Conservation (phyloP, 1,140 invertebrate genomes). For the Araneus ventricosus region DNA sequence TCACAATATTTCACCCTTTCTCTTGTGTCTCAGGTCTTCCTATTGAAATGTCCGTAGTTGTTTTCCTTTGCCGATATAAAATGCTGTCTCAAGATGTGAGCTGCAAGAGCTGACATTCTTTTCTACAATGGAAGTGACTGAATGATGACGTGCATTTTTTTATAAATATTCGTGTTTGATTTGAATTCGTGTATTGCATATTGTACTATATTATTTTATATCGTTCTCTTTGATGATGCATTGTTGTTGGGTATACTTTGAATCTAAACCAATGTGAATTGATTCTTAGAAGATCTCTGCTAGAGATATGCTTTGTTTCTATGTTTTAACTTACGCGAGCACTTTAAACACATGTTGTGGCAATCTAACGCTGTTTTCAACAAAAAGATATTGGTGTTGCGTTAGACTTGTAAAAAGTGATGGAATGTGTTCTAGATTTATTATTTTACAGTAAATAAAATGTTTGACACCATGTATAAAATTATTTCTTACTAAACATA, state of each 20-base stretch:
- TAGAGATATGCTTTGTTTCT: conserved; percentile 45
- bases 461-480: conserved; percentile 62
- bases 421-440: conserved; percentile 72
- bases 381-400: conserved; percentile 57
- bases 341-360: conserved; percentile 58
- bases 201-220: conserved; percentile 52
- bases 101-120: conserved; percentile 29
- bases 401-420: conserved; percentile 61
- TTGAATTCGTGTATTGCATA: conserved; percentile 60
- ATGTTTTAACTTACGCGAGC: conserved; percentile 52
- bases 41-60: conserved; percentile 61
- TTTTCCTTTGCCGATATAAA: conserved; percentile 54
- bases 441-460: conserved; percentile 73
- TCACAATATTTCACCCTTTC: conserved; percentile 57
- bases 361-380: conserved; percentile 62
- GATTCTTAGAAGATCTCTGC: conserved; percentile 47
- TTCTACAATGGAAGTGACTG: not conserved
- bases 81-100: conserved; percentile 37
- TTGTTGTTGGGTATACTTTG: conserved; percentile 52
- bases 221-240: conserved; percentile 23
- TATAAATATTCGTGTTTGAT: conserved; percentile 43
- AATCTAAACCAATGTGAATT: conserved; percentile 6
- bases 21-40: conserved; percentile 68
- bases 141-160: conserved; percentile 28
- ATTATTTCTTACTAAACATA: not conserved